phyloP scores from a whole-genome alignment of 2,113 vertebrate genomes.

The Tinamus guttatus region DNA sequence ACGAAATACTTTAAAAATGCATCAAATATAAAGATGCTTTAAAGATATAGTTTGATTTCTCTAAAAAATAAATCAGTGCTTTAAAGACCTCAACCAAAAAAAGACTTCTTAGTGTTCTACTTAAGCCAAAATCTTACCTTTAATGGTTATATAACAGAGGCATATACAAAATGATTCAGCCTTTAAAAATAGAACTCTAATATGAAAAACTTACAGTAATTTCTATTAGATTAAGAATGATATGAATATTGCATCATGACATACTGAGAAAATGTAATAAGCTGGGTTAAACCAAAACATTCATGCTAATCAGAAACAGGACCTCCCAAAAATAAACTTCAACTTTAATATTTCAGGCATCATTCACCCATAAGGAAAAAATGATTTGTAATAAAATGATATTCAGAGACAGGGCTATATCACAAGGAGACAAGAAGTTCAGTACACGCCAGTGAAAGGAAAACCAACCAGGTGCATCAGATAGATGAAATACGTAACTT shows the following conservation, averaged over 20 bases:
- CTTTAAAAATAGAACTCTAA: background rate
- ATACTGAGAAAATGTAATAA: constrained; percentile 23
- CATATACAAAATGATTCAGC: background rate
- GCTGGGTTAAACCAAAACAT: background rate
- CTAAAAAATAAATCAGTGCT: background rate
- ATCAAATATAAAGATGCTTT: background rate
- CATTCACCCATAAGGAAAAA: background rate
- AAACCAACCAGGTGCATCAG: background rate
- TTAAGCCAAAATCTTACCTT: background rate
- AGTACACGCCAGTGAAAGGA: background rate
- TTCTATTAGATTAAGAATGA: constrained; percentile 23
- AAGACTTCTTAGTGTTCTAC: background rate
- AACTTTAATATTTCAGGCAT: background rate
- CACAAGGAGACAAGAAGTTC: background rate
- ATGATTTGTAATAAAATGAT: background rate
- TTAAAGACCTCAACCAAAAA: background rate
- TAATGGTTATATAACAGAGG: background rate
- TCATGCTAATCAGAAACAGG: constrained; percentile 47
- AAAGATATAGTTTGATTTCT: background rate
- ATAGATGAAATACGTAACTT: background rate
- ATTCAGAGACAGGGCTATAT: background rate
- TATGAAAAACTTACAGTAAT: background rate
- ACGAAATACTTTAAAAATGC: background rate
- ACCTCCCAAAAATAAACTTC: constrained; percentile 1
- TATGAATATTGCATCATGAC: background rate